These are phyloP conservation scores for Acrossocheilus wenchowensis DNA, from an alignment of 2,797 vertebrate species.

Conservation along the genomic window DNA sequence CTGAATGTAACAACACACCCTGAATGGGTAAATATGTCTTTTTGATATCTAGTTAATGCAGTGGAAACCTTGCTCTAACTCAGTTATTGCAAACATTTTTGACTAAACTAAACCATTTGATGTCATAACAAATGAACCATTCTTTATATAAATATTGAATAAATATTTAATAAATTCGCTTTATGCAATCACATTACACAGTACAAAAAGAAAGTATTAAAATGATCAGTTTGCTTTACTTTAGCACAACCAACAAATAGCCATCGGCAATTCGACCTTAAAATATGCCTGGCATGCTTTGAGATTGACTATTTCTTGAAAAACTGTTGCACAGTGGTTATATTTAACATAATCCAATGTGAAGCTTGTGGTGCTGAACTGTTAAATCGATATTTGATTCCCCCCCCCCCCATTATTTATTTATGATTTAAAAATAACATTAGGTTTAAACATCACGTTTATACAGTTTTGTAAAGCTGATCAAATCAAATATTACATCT, in stretches of 20 bases:
- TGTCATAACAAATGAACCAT: too few relatives aligned
- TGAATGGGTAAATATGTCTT: neutral
- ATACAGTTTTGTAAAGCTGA: conserved; percentile 1
- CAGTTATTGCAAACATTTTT: neutral
- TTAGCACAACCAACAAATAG: neutral
- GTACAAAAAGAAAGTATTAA: conserved; percentile 35
- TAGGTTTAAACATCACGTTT: neutral
- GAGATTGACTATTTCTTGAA: neutral
- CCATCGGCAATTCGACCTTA: neutral
- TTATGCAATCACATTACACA: neutral
- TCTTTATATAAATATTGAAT: neutral
- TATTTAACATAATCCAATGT: conserved; percentile 31
- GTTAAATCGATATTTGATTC: conserved; percentile 36
- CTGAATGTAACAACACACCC: neutral
- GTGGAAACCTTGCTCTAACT: neutral
- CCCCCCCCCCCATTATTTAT: neutral
- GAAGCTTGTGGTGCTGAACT: conserved; percentile 5
- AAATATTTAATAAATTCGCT: neutral
- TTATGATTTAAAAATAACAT: neutral
- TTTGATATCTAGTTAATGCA: neutral
- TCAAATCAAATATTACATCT: neutral
- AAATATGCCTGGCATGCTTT: neutral
- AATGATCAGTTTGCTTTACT: neutral
- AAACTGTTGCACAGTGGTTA: neutral
- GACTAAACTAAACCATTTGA: too few relatives aligned